A percentile compares a stretch with the other conserved stretches of the same genome.
Evolutionary conservation across 35 echinoderm and acorn worm species (phyloP).

Genomic region (Ptychodera flava): DNA sequence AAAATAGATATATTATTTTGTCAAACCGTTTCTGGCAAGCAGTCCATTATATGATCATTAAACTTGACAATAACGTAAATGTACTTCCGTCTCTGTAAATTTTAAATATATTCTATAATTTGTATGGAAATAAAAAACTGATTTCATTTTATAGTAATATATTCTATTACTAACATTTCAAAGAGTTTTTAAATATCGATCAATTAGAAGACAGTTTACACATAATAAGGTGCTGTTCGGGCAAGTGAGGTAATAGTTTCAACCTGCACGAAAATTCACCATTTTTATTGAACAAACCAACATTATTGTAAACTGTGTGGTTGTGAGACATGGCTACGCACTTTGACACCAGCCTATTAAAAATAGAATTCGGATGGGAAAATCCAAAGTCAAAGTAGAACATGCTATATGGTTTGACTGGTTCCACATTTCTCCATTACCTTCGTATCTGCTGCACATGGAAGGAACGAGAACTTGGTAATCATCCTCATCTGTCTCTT

Average conservation of each 20-base stretch:
- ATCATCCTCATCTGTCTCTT: neutral
- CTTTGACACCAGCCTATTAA: slow-evolving; percentile 9
- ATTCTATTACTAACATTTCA: too few relatives aligned
- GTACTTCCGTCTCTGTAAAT: too few relatives aligned
- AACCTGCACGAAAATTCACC: neutral
- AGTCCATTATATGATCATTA: too few relatives aligned
- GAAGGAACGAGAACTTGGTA: neutral
- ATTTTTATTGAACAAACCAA: neutral
- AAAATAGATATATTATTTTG: too few relatives aligned
- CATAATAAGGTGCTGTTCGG: neutral
- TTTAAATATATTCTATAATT: too few relatives aligned
- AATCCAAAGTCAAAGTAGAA: slow-evolving; percentile 38
- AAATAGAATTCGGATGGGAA: slow-evolving; percentile 6
- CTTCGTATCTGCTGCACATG: neutral
- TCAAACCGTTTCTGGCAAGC: too few relatives aligned
- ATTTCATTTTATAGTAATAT: too few relatives aligned
- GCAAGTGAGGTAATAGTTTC: neutral
- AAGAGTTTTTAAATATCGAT: too few relatives aligned
- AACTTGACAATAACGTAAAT: too few relatives aligned
- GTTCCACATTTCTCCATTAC: neutral
- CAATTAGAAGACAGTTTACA: too few relatives aligned
- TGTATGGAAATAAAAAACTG: too few relatives aligned
- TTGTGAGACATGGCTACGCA: neutral
- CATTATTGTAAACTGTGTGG: neutral
- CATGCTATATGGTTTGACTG: neutral